These are phyloP conservation scores for Zaprionus vittiger DNA, from an alignment of 1,140 invertebrate genomes.

Conservation along the genomic window DNA sequence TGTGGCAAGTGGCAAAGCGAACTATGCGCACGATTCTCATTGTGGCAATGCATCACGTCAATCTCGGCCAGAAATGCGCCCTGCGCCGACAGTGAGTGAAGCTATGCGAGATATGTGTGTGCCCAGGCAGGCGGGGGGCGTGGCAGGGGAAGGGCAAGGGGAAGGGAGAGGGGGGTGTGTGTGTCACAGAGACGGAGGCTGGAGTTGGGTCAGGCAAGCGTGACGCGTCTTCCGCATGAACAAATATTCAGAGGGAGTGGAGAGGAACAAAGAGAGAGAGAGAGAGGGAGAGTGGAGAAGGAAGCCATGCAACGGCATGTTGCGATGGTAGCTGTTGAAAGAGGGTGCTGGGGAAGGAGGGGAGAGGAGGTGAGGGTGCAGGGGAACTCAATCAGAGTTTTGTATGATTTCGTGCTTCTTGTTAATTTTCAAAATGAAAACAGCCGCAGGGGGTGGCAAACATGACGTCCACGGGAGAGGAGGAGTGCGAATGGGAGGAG, in stretches of 20 bases:
- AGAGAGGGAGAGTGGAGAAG: background rate
- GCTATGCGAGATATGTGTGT: slow-evolving; percentile 44
- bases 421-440: slow-evolving; percentile 70
- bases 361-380: background rate
- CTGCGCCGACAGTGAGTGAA: slow-evolving; percentile 36
- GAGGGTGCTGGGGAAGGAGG: background rate
- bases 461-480: background rate
- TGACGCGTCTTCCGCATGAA: slow-evolving; percentile 60
- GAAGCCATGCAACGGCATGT: slow-evolving; percentile 48
- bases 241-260: slow-evolving; percentile 42
- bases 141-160: slow-evolving; percentile 7
- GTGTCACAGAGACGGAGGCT: background rate
- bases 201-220: slow-evolving; percentile 40
- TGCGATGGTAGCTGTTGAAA: slow-evolving; percentile 31
- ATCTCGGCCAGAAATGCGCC: slow-evolving; percentile 36
- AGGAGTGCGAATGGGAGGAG: background rate
- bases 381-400: slow-evolving; percentile 55
- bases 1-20: slow-evolving; percentile 14
- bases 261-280: background rate
- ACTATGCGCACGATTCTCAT: slow-evolving; percentile 30
- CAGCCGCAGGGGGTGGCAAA: slow-evolving; percentile 39
- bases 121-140: background rate
- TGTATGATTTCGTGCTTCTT: slow-evolving; percentile 70
- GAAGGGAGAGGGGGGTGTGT: background rate
- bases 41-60: slow-evolving; percentile 50